Evolutionary conservation across 2,113 vertebrate species (phyloP).

Genomic region (Macheiramphus alcinus): DNA sequence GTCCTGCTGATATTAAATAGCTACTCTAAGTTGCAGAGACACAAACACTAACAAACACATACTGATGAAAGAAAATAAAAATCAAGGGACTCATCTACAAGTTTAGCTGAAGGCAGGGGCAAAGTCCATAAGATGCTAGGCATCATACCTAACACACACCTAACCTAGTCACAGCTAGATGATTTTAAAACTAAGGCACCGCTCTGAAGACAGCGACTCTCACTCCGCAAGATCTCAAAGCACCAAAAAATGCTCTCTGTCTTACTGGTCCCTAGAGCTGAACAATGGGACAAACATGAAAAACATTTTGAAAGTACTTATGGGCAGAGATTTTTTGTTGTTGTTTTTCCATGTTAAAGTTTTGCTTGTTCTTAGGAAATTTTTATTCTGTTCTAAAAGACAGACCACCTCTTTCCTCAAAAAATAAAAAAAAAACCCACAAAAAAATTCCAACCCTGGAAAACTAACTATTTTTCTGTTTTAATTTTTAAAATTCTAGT

Average conservation of each 20-base stretch:
- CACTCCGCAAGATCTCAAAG: background rate
- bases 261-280: background rate
- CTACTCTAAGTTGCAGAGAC: background rate
- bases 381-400: background rate
- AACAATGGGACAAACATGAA: background rate
- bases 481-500: background rate
- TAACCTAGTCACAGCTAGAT: background rate
- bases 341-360: background rate
- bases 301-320: constrained; percentile 29
- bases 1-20: background rate
- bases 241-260: background rate
- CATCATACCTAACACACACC: background rate
- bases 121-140: background rate
- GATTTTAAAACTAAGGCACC: background rate
- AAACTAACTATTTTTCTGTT: background rate
- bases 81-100: background rate
- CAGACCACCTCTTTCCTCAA: background rate
- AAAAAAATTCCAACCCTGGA: background rate
- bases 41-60: background rate
- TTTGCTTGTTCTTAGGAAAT: background rate
- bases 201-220: background rate
- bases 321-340: background rate
- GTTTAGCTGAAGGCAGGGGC: background rate
- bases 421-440: background rate
- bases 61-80: background rate